phyloP scores from a whole-genome alignment of 2,113 vertebrate genomes.

The Microtus pennsylvanicus region DNA sequence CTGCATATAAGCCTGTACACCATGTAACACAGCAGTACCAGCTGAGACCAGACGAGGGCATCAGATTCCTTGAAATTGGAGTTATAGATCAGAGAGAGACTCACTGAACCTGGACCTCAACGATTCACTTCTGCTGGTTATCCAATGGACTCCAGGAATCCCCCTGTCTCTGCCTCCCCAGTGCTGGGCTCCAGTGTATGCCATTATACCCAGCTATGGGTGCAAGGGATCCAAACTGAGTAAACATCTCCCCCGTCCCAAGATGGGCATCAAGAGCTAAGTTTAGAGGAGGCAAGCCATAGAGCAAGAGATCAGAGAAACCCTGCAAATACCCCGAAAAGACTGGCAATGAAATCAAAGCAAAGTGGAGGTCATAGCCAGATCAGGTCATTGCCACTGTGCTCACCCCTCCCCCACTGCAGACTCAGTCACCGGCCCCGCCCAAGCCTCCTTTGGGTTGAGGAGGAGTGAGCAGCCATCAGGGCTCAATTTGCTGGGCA shows the following conservation, averaged over 20 bases:
- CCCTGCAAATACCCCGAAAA: not conserved
- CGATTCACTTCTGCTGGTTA: not conserved
- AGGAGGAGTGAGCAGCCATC: rapidly evolving
- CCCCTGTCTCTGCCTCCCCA: not conserved
- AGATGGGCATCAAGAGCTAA: too few species aligned
- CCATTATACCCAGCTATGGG: too few species aligned
- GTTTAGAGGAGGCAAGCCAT: too few species aligned
- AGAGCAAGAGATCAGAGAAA: not conserved
- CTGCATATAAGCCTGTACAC: not conserved
- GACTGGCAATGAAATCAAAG: not conserved
- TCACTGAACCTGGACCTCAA: not conserved
- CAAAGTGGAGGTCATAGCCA: not conserved
- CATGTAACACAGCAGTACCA: not conserved
- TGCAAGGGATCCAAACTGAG: not conserved
- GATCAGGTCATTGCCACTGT: too few species aligned
- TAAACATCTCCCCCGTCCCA: not conserved
- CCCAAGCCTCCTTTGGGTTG: too few species aligned
- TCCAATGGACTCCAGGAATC: too few species aligned
- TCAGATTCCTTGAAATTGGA: too few species aligned
- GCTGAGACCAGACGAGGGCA: not conserved
- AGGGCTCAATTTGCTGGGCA: not conserved
- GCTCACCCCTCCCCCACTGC: too few species aligned
- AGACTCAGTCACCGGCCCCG: not conserved
- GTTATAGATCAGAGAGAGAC: not conserved
- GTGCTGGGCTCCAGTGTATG: not conserved